Percentiles rank a stretch among this genome's conserved stretches.
Evolutionary conservation across 2,113 vertebrate genomes (phyloP).

Genomic region (Gadus macrocephalus): DNA sequence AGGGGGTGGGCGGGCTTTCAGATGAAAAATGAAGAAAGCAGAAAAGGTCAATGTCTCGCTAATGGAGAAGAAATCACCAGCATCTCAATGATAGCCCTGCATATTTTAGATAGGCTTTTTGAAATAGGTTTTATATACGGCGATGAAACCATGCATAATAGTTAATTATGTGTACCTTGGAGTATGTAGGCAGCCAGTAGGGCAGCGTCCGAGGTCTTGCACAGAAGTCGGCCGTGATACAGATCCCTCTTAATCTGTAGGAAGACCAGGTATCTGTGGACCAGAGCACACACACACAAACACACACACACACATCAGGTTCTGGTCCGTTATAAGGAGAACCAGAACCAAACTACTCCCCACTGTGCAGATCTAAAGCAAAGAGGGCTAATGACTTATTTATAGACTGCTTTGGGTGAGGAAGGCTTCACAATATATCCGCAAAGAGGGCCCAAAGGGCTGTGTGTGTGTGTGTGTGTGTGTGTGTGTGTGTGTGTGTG

Average conservation of each 20-base stretch:
- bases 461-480: constrained; percentile 6
- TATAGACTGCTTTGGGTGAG: neutral
- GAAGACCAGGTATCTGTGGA: constrained; percentile 95
- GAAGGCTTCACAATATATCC: constrained; percentile 2
- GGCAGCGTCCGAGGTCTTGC: constrained; percentile 94
- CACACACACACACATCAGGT: neutral
- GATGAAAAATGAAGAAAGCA: neutral
- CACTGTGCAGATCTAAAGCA: neutral
- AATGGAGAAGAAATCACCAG: neutral
- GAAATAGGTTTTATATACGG: neutral
- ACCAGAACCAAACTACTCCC: constrained; percentile 1
- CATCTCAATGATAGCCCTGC: neutral
- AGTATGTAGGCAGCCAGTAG: constrained; percentile 92
- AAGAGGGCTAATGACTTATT: neutral
- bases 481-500: constrained; percentile 7
- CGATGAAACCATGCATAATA: neutral
- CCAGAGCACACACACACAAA: constrained; percentile 3
- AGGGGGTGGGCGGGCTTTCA: neutral
- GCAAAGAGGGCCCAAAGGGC: constrained; percentile 3
- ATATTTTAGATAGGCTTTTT: neutral
- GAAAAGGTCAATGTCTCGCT: neutral
- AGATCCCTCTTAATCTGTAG: constrained; percentile 98
- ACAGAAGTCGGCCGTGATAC: constrained; percentile 94
- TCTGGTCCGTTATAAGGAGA: neutral
- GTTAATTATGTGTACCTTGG: constrained; percentile 77